A percentile compares a stretch with the other conserved stretches of the same genome.
Evolutionary conservation across 2,113 vertebrate genomes (phyloP).

Genomic region (Todiramphus saurophagus): DNA sequence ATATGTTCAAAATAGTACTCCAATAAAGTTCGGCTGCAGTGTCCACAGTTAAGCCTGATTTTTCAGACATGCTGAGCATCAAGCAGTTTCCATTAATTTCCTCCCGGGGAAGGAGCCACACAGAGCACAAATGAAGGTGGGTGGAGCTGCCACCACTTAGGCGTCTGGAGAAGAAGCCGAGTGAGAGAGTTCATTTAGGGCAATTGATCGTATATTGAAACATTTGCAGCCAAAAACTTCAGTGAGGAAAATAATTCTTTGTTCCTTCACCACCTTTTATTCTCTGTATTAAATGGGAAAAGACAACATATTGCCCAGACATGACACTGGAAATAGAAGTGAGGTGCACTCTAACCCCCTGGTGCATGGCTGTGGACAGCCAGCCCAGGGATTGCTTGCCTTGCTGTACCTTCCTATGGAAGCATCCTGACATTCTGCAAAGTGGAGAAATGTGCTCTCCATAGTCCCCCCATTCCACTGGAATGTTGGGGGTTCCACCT

Average conservation of each 20-base stretch:
- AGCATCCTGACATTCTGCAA: background rate
- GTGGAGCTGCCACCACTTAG: slow-evolving; percentile 19
- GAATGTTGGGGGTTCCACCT: rapidly evolving
- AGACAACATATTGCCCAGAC: background rate
- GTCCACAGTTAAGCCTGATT: background rate
- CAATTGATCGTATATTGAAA: background rate
- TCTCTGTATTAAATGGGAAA: background rate
- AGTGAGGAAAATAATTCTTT: background rate
- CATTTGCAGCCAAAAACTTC: slow-evolving; percentile 25
- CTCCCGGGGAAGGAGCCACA: background rate
- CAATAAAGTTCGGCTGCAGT: background rate
- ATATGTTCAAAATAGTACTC: background rate
- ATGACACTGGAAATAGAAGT: background rate
- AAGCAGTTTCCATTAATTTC: slow-evolving; percentile 11
- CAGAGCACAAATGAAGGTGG: background rate
- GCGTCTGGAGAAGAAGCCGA: slow-evolving; percentile 1
- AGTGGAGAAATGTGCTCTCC: background rate
- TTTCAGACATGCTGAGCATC: background rate
- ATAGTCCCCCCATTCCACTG: background rate
- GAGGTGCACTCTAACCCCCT: rapidly evolving
- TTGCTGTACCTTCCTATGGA: background rate
- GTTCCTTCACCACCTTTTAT: background rate
- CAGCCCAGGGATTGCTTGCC: background rate
- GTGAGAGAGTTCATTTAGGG: slow-evolving; percentile 10
- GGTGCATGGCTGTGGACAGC: background rate